Evolutionary conservation across 2,113 vertebrate species (phyloP), one percentile per base, ranked within the genome.

Genomic region (Perca fluviatilis): DNA sequence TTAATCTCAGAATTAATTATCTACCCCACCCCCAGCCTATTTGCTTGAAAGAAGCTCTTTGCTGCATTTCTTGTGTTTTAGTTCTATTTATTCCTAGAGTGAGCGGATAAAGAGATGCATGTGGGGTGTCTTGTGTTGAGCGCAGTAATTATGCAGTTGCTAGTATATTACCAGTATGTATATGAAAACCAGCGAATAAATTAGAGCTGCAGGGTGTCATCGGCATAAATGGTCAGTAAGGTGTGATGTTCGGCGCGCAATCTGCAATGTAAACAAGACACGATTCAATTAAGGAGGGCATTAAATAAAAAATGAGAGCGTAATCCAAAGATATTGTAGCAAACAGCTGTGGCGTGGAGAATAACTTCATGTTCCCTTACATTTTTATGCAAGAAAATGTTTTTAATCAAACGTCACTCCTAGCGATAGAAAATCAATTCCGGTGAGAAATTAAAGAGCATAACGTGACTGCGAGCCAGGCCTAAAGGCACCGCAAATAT

Each of bases 1-100:
- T 95, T 95, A 94, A 95, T 95, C 95, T 95, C 94, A 93, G 95
- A 94, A 95, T 95, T 94, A 95, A 95, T 94, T 93, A 95, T 93
- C 89, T 86, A 89, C 92, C 93, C 95, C 92, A 91, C 93, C 94
- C 94, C 93, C 91, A 89, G 89, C 91, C 92, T 92, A 91, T 94
- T 94, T 95, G 91, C 92, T 93, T 93, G 91, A 93, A 94, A 94
- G 90, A 88, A 86, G 83, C 91, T 93, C 91, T 90, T 92, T 94
- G 91, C 88, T 85, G 91, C 91, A 88, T 94, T 94, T 92, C 92
- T 94, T 94, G 90, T 95, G 92, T 94, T 93, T 94, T 92, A 91
- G 88, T 93, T 92, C 86, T 92, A 93, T 95, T 95, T 95, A 94
- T 94, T 94, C 92, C 91, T 80, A 67, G 88, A 92, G 89, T 81